Evolutionary conservation across 2,113 vertebrate species (phyloP).

Genomic region (Acrocephalus arundinaceus): DNA sequence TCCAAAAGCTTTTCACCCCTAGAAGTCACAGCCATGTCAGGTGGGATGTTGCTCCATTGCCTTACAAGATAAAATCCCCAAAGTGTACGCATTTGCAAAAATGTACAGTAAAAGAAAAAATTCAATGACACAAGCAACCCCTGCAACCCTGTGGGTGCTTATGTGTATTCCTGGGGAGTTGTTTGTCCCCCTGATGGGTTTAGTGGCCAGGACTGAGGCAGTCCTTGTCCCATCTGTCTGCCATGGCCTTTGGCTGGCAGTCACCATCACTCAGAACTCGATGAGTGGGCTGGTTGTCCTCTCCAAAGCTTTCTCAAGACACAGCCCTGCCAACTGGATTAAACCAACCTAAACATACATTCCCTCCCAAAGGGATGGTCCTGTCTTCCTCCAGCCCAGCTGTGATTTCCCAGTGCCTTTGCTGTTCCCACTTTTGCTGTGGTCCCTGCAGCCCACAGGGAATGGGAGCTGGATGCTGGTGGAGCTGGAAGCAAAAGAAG

Average conservation of each 20-base stretch:
- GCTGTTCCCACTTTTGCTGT: accelerated
- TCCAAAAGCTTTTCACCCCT: neutral
- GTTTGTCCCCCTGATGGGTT: accelerated
- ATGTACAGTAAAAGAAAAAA: neutral
- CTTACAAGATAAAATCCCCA: neutral
- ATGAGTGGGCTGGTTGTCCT: neutral
- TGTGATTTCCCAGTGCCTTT: neutral
- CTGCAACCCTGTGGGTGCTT: neutral
- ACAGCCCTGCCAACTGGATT: neutral
- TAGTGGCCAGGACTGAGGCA: neutral
- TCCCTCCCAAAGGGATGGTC: neutral
- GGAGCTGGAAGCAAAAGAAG: neutral
- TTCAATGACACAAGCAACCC: neutral
- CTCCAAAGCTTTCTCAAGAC: neutral
- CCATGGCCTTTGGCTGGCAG: neutral
- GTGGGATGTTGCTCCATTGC: neutral
- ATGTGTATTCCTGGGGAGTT: accelerated
- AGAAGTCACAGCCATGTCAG: neutral
- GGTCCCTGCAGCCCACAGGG: neutral
- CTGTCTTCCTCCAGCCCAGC: neutral
- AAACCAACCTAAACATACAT: neutral
- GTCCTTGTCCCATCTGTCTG: neutral
- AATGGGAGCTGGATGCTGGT: neutral
- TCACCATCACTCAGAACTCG: accelerated
- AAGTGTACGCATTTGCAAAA: neutral